These are phyloP conservation scores for Archocentrus centrarchus DNA, from an alignment of 2,113 vertebrate genomes.

Conservation along the genomic window DNA sequence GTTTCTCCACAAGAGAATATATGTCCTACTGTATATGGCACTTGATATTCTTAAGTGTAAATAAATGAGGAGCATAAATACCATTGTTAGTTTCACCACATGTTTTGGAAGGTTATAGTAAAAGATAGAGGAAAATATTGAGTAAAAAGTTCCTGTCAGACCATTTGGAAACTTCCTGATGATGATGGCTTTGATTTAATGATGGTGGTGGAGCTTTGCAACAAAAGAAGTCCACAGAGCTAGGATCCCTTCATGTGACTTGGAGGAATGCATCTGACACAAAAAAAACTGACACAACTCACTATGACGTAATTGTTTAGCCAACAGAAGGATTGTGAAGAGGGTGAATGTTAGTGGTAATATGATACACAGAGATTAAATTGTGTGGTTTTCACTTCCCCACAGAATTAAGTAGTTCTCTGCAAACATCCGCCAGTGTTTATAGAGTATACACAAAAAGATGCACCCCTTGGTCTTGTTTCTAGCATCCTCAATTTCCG, in stretches of 20 bases:
- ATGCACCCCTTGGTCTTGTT: conserved; percentile 16
- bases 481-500: not conserved
- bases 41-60: conserved; percentile 69
- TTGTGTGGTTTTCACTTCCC: conserved; percentile 12
- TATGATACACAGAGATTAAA: conserved; percentile 4
- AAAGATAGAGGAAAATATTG: conserved; percentile 18
- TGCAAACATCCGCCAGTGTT: conserved; percentile 30
- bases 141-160: conserved; percentile 41
- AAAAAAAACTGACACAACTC: not conserved
- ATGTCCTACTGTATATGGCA: conserved; percentile 75
- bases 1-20: conserved; percentile 65
- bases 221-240: not conserved
- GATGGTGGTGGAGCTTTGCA: not conserved
- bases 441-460: conserved; percentile 9
- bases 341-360: not conserved
- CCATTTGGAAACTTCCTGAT: conserved; percentile 12
- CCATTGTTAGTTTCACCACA: conserved; percentile 60
- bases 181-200: not conserved
- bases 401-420: conserved; percentile 9
- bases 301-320: not conserved
- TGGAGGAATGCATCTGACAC: conserved; percentile 1
- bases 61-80: conserved; percentile 63
- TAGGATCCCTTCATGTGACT: not conserved
- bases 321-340: not conserved
- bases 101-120: conserved; percentile 34